These are phyloP conservation scores for Sciurus carolinensis DNA, from an alignment of 2,797 vertebrate species.

Conservation along the genomic window DNA sequence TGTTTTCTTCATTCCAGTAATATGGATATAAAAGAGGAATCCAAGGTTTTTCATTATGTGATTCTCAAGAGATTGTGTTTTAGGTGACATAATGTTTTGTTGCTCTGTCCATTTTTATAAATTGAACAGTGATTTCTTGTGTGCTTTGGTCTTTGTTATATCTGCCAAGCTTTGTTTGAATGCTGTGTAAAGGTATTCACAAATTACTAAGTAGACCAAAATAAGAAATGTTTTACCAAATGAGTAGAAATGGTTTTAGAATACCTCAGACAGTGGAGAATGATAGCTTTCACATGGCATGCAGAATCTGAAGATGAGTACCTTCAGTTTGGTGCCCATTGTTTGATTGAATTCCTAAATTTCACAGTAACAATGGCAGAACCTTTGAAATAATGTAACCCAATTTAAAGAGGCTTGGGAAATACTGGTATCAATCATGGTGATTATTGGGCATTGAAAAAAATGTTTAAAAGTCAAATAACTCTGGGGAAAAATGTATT, in stretches of 20 bases:
- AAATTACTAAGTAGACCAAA: constrained; percentile 49
- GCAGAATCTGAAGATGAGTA: not conserved
- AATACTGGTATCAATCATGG: not conserved
- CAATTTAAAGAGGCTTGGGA: not conserved
- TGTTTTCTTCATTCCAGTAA: constrained; percentile 59
- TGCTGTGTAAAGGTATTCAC: constrained; percentile 58
- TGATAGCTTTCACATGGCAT: not conserved
- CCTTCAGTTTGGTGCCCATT: not conserved
- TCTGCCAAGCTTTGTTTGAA: constrained; percentile 40
- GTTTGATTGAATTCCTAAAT: constrained; percentile 60
- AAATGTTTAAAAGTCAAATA: constrained; percentile 16
- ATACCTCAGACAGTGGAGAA: not conserved
- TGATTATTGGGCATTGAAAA: constrained; percentile 25
- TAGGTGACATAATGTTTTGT: constrained; percentile 37
- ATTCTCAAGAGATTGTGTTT: constrained; percentile 51
- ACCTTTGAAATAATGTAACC: not conserved
- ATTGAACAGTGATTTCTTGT: constrained; percentile 39
- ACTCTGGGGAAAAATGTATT: constrained; percentile 7
- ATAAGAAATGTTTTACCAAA: constrained; percentile 32
- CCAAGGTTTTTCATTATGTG: constrained; percentile 8
- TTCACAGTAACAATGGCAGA: not conserved
- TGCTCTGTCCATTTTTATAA: constrained; percentile 43
- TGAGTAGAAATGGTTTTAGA: not conserved
- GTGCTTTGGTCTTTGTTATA: not conserved
- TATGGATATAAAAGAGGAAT: constrained; percentile 23